A percentile compares a stretch with the other conserved stretches of the same genome.
Evolutionary conservation across 2,888 invertebrate genomes (phyloP).

Genomic region (Mycalesis mineus): DNA sequence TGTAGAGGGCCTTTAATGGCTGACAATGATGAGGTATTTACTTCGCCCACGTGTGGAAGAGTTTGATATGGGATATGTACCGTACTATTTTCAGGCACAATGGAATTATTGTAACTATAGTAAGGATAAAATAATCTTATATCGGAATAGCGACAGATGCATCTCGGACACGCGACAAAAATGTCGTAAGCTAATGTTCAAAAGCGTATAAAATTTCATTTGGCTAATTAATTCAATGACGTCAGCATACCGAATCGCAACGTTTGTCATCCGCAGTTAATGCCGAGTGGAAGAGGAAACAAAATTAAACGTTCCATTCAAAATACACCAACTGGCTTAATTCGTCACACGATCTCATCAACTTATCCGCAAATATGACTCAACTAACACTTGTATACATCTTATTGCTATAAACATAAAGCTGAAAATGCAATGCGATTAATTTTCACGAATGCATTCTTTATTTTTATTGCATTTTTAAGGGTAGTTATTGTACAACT

Average conservation of each 20-base stretch:
- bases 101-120: too few species aligned
- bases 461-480: constrained; percentile 21
- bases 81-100: too few species aligned
- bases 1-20: too few species aligned
- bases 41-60: too few species aligned
- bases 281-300: constrained; percentile 59
- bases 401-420: background rate
- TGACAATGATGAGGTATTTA: too few species aligned
- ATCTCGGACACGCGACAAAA: too few species aligned
- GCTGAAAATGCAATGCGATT: constrained; percentile 17
- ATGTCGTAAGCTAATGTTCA: too few species aligned
- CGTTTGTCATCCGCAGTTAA: constrained; percentile 25
- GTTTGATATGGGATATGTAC: too few species aligned
- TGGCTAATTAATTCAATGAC: constrained; percentile 59
- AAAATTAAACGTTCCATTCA: constrained; percentile 74
- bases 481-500: constrained; percentile 22
- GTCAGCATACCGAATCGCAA: constrained; percentile 53
- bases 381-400: background rate
- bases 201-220: background rate
- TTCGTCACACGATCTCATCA: constrained; percentile 53
- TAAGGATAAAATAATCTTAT: too few species aligned
- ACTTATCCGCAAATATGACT: constrained; percentile 15
- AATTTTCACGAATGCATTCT: constrained; percentile 22
- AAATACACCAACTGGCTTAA: constrained; percentile 60
- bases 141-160: too few species aligned